Conservation (phyloP, 2,113 vertebrate genomes). For the Stegastes partitus region DNA sequence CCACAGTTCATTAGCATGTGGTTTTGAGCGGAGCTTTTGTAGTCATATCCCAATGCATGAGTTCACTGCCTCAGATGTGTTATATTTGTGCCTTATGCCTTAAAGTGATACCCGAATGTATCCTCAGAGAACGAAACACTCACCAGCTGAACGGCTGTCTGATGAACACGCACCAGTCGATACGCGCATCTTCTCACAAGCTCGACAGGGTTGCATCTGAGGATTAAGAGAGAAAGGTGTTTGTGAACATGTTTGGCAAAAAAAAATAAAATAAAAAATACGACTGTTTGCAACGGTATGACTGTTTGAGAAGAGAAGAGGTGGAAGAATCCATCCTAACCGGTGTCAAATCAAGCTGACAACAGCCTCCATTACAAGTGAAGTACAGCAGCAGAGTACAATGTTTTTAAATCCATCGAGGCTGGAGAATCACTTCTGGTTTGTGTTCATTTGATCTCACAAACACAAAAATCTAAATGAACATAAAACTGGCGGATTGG, state of each 20-base stretch:
- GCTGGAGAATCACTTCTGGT: neutral
- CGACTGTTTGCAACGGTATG: neutral
- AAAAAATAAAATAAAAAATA: neutral
- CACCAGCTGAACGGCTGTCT: slow-evolving; percentile 23
- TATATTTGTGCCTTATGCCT: slow-evolving; percentile 34
- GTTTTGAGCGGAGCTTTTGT: slow-evolving; percentile 34
- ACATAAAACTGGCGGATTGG: neutral
- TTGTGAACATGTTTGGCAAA: neutral
- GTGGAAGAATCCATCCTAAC: neutral
- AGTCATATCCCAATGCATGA: slow-evolving; percentile 37
- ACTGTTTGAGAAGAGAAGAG: neutral
- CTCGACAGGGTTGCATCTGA: neutral
- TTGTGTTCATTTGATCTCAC: neutral
- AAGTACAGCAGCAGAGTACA: neutral
- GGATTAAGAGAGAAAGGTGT: neutral
- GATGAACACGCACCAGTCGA: neutral
- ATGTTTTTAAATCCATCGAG: neutral
- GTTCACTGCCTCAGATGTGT: slow-evolving; percentile 33
- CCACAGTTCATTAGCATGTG: slow-evolving; percentile 69
- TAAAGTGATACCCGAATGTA: slow-evolving; percentile 22
- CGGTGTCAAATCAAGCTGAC: neutral
- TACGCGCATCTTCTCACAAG: neutral
- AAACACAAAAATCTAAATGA: neutral
- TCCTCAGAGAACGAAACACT: neutral
- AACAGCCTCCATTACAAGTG: neutral